Percentiles rank a stretch among this genome's conserved stretches.
Conservation (phyloP, 2,797 vertebrate genomes). For the Nothura maculosa region DNA sequence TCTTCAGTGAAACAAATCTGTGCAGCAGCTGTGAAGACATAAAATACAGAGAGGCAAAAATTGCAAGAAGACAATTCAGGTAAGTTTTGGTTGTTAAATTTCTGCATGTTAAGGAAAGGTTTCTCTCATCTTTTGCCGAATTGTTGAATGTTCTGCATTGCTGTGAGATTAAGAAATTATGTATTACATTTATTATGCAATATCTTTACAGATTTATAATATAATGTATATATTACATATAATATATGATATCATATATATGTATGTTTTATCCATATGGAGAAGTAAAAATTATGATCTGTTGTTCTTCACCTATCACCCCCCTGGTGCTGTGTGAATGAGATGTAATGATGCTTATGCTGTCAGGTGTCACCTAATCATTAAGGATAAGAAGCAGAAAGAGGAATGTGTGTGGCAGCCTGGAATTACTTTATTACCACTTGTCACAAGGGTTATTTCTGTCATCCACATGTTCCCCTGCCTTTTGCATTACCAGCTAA, state of each 20-base stretch:
- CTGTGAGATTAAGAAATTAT: not conserved
- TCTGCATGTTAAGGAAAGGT: not conserved
- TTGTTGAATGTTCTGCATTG: not conserved
- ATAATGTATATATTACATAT: too few species aligned
- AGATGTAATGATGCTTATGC: not conserved
- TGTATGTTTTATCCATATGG: not conserved
- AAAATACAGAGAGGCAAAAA: not conserved
- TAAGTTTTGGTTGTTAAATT: not conserved
- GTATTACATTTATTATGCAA: too few species aligned
- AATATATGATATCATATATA: too few species aligned
- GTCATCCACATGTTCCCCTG: too few species aligned
- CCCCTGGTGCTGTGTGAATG: fast-evolving
- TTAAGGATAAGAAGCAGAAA: not conserved
- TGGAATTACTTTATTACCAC: not conserved
- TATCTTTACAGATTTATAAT: too few species aligned
- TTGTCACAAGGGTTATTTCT: fast-evolving
- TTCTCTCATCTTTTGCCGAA: not conserved
- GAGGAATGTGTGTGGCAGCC: not conserved
- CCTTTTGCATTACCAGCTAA: not conserved
- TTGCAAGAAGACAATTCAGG: not conserved
- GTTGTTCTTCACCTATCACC: not conserved
- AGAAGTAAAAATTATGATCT: not conserved
- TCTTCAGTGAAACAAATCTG: not conserved
- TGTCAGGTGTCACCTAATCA: not conserved
- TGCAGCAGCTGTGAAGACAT: not conserved